Evolutionary conservation across 2,888 invertebrate genomes (phyloP).

Genomic region (Tolmerus cingulatus): DNA sequence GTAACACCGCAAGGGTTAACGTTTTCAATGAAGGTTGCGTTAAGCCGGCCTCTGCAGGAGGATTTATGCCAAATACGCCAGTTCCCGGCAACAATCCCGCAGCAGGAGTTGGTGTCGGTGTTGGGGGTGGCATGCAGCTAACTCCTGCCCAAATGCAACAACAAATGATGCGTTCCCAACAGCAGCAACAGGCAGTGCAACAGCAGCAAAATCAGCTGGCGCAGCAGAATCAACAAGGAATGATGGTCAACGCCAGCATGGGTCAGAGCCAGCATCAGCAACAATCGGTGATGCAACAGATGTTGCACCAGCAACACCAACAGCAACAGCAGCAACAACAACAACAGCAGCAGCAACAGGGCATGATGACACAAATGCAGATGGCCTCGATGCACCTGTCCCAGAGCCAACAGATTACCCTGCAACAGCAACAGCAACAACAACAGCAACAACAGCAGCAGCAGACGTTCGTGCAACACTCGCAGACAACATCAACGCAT

Average conservation of each 20-base stretch:
- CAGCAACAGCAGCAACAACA: conserved; percentile 53
- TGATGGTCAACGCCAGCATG: conserved; percentile 58
- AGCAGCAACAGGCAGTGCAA: conserved; percentile 63
- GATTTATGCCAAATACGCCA: conserved; percentile 59
- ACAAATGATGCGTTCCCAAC: conserved; percentile 63
- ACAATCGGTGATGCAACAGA: conserved; percentile 57
- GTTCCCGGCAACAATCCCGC: conserved; percentile 50
- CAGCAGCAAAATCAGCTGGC: conserved; percentile 55
- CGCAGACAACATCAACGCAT: conserved; percentile 55
- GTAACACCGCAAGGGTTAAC: conserved; percentile 32
- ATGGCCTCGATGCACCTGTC: conserved; percentile 75
- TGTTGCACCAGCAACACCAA: conserved; percentile 57
- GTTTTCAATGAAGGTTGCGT: background rate
- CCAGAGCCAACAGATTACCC: conserved; percentile 72
- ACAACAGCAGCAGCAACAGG: conserved; percentile 50
- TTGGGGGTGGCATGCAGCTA: conserved; percentile 57
- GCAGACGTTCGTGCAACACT: conserved; percentile 60
- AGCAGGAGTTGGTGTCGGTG: conserved; percentile 49
- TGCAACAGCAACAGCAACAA: conserved; percentile 62
- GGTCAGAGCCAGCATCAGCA: conserved; percentile 46
- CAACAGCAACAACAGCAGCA: conserved; percentile 56
- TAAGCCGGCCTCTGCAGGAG: conserved; percentile 50
- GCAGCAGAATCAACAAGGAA: conserved; percentile 52
- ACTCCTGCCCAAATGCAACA: conserved; percentile 67
- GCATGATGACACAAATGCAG: conserved; percentile 63